phyloP scores from a whole-genome alignment of 2,888 invertebrate genomes.

The Gibbula magus region DNA sequence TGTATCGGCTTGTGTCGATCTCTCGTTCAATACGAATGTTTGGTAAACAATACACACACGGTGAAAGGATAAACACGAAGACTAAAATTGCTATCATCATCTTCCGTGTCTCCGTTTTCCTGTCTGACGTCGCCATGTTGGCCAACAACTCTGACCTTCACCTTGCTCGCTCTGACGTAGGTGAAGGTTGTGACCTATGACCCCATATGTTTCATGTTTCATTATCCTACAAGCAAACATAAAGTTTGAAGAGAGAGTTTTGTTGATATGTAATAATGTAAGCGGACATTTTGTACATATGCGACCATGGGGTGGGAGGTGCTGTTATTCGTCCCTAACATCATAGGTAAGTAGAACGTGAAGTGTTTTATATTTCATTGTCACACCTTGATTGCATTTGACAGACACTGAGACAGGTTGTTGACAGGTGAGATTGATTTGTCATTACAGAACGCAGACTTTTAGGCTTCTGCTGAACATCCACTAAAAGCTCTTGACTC shows the following conservation, averaged over 20 bases:
- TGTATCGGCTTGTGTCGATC: slow-evolving; percentile 61
- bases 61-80: background rate
- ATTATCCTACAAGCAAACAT: background rate
- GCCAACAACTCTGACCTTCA: slow-evolving; percentile 33
- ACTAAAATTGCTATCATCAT: background rate
- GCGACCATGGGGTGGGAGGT: slow-evolving; percentile 49
- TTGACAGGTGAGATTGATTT: too few species aligned
- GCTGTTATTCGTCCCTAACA: slow-evolving; percentile 61
- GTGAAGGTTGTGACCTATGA: background rate
- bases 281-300: background rate
- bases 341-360: slow-evolving; percentile 52
- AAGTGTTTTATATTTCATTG: too few species aligned
- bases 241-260: background rate
- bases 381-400: too few species aligned
- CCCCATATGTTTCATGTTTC: background rate
- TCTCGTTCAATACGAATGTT: background rate
- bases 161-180: slow-evolving; percentile 12
- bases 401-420: too few species aligned
- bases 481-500: too few species aligned
- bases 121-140: slow-evolving; percentile 33
- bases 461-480: too few species aligned
- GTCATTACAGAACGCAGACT: background rate
- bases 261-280: too few species aligned
- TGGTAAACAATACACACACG: slow-evolving; percentile 21
- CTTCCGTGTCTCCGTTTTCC: background rate